Base-by-base conservation (phyloP, 2,888 invertebrate species). In the Cantharis lateralis region DNA sequence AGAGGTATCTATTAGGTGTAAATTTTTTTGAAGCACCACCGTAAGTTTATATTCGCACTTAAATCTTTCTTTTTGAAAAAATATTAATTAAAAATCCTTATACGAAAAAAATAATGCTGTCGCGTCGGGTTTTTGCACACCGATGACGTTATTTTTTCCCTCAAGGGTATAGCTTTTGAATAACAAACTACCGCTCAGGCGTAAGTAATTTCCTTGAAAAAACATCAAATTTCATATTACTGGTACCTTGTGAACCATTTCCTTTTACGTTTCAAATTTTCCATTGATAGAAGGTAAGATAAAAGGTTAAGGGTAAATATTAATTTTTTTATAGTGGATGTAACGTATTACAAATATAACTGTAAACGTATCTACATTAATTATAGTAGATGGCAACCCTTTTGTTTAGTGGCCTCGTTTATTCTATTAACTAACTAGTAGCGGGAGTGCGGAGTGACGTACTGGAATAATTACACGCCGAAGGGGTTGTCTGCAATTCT, bases 401-500 rank as follows among this genome's bases (percentile, higher is more conserved):
- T 71, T 79, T 78, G 78, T 77, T 77, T 79, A 79, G 75, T 78
- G 75, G 75, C 72, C 76, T 76, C 77, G 77, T 75, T 78, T 74
- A 78, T 79, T 75, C 78, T 80, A 79, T 80, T 80, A 80, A 76
- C 79, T 80, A 80, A 78, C 80, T 79, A 80, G 76, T 78, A 79
- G 75, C 75, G 79, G 69, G 76, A 79, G 77, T 75, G 72, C 72
- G 72, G 77, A 78, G 74, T 75, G 82, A 77, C 76, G 74, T 76
- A 75, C 79, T 76, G 79, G 77, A 80, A 80, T 82, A 82, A 82
- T 82, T 82, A 82, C 77, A 80, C 81, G 80, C 82, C 80, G 77
- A 81, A 80, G 82, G 81, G 82, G 80, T 73, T 76, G 80, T 78
- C 78, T 78, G 80, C 82, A 81, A 81, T 82, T 82, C 81, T 77